Evolutionary conservation across 2,797 vertebrate genomes (phyloP).

Genomic region (Pseudochromis fuscus): DNA sequence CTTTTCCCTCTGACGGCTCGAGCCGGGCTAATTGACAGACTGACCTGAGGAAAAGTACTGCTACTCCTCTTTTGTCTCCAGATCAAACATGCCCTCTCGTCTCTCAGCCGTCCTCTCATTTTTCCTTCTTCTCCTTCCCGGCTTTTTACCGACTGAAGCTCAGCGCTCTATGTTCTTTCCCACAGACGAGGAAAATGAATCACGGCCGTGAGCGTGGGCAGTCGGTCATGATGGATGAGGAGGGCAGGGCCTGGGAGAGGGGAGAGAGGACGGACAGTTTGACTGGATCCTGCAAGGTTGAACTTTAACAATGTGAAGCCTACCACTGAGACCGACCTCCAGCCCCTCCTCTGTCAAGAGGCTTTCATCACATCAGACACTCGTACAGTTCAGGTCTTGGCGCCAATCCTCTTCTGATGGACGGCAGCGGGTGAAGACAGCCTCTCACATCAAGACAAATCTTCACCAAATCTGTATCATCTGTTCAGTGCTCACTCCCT

Average conservation of each 20-base stretch:
- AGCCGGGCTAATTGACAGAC: slow-evolving; percentile 78
- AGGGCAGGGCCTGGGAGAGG: slow-evolving; percentile 47
- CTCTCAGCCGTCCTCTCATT: slow-evolving; percentile 35
- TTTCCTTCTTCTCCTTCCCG: neutral
- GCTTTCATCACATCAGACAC: slow-evolving; percentile 52
- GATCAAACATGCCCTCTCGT: slow-evolving; percentile 63
- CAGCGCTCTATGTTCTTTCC: slow-evolving; percentile 13
- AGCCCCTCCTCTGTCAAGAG: slow-evolving; percentile 45
- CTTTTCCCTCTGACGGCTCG: slow-evolving; percentile 42
- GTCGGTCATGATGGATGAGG: slow-evolving; percentile 55
- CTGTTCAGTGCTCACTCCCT: neutral
- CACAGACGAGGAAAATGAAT: slow-evolving; percentile 43
- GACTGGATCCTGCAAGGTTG: slow-evolving; percentile 36
- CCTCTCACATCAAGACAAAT: slow-evolving; percentile 42
- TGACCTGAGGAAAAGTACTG: slow-evolving; percentile 65
- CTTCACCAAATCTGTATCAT: slow-evolving; percentile 25
- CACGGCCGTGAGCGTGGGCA: slow-evolving; percentile 36
- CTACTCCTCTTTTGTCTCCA: slow-evolving; percentile 56
- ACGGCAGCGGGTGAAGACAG: neutral
- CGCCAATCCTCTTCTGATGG: slow-evolving; percentile 6
- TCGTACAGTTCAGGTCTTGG: slow-evolving; percentile 20
- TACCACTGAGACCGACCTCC: slow-evolving; percentile 37
- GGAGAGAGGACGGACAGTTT: slow-evolving; percentile 50
- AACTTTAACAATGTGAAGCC: slow-evolving; percentile 60
- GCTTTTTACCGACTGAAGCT: slow-evolving; percentile 20